A percentile compares a stretch with the other conserved stretches of the same genome.
These are phyloP conservation scores for Lamprologus speciosus DNA, from an alignment of 2,113 vertebrate species.

Conservation along the genomic window DNA sequence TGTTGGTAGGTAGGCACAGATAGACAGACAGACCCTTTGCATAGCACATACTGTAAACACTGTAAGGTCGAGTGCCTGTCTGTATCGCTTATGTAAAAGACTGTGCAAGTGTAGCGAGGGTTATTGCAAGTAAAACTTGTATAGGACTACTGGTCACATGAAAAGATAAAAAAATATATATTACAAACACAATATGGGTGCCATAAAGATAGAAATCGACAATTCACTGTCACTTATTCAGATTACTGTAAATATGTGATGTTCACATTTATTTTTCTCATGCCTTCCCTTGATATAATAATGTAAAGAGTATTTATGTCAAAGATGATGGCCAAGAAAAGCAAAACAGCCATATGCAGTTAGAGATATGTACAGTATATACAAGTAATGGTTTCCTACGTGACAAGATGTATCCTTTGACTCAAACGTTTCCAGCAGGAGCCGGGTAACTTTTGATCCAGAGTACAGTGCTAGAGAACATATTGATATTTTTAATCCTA, in stretches of 20 bases:
- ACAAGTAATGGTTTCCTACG: neutral
- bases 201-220: constrained; percentile 11
- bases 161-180: constrained; percentile 18
- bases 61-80: constrained; percentile 28
- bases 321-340: constrained; percentile 18
- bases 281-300: constrained; percentile 8
- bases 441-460: neutral
- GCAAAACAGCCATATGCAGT: constrained; percentile 6
- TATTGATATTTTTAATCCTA: neutral
- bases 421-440: neutral
- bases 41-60: constrained; percentile 29
- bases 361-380: neutral
- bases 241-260: constrained; percentile 50
- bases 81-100: constrained; percentile 5
- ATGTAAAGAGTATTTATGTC: constrained; percentile 52
- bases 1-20: neutral
- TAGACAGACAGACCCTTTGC: neutral
- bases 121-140: neutral
- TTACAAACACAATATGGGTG: constrained; percentile 20
- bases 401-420: neutral
- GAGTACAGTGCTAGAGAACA: neutral
- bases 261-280: constrained; percentile 40
- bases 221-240: neutral
- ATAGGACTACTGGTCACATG: constrained; percentile 3
- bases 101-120: constrained; percentile 8